Percentiles rank a stretch among this genome's conserved stretches.
phyloP scores from a whole-genome alignment of 2,888 invertebrate genomes.

The Platycheirus rosarum region DNA sequence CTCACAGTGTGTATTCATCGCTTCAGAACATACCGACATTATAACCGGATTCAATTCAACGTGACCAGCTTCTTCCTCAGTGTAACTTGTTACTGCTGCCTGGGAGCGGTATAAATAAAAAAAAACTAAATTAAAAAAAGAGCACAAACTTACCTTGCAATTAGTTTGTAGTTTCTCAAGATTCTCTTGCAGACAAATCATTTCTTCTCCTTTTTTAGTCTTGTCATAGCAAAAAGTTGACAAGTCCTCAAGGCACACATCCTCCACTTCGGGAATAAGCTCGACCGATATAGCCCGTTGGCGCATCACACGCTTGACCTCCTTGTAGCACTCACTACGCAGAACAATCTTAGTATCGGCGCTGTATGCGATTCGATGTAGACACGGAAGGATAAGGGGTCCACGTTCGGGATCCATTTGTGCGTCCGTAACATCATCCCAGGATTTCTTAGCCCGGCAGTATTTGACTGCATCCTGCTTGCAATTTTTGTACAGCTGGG shows the following conservation, averaged over 20 bases:
- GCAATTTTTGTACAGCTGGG: slow-evolving; percentile 93
- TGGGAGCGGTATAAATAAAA: slow-evolving; percentile 33
- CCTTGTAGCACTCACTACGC: slow-evolving; percentile 85
- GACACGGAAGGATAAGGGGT: slow-evolving; percentile 93
- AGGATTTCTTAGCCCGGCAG: slow-evolving; percentile 90
- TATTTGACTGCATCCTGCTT: slow-evolving; percentile 92
- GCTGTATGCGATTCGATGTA: slow-evolving; percentile 89
- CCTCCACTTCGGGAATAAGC: slow-evolving; percentile 96
- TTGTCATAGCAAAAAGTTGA: slow-evolving; percentile 92
- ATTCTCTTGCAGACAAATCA: slow-evolving; percentile 94
- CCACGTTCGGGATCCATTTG: slow-evolving; percentile 90
- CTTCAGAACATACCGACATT: slow-evolving; percentile 90
- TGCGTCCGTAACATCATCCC: slow-evolving; percentile 86
- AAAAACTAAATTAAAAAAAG: neutral
- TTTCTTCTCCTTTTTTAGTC: slow-evolving; percentile 94
- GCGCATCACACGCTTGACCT: slow-evolving; percentile 95
- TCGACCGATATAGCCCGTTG: slow-evolving; percentile 96
- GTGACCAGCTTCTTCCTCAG: slow-evolving; percentile 94
- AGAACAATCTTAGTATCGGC: slow-evolving; percentile 83
- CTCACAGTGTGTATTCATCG: slow-evolving; percentile 90
- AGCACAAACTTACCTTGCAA: slow-evolving; percentile 85
- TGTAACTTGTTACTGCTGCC: slow-evolving; percentile 90
- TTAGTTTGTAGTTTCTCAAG: slow-evolving; percentile 87
- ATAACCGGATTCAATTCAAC: slow-evolving; percentile 95
- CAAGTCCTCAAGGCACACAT: slow-evolving; percentile 93